These are phyloP conservation scores for Passer montanus DNA, from an alignment of 2,113 vertebrate genomes.

Conservation along the genomic window DNA sequence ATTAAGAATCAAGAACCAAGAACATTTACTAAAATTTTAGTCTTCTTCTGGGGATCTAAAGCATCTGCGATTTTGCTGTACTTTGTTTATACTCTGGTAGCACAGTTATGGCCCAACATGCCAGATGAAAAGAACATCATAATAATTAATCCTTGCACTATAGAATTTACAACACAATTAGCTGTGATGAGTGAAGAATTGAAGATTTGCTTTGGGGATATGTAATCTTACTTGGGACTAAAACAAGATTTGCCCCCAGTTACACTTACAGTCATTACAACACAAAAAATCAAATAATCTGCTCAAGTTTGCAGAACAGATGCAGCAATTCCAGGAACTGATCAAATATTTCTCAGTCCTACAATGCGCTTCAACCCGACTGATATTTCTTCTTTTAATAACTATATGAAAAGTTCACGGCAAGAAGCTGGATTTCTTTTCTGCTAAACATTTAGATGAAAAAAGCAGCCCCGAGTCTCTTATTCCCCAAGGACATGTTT, in stretches of 20 bases:
- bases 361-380: background rate
- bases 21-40: background rate
- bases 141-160: constrained; percentile 48
- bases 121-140: constrained; percentile 29
- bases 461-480: background rate
- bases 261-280: background rate
- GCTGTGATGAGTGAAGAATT: background rate
- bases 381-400: background rate
- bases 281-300: background rate
- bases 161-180: constrained; percentile 32
- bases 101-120: constrained; percentile 3
- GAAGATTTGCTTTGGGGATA: constrained; percentile 15
- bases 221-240: constrained; percentile 16
- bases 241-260: background rate
- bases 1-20: background rate
- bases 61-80: constrained; percentile 9
- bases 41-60: background rate
- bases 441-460: background rate
- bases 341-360: background rate
- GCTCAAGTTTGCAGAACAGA: background rate
- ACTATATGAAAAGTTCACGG: background rate
- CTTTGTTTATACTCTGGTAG: constrained; percentile 21
- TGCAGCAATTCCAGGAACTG: background rate
- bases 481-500: background rate
- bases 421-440: background rate